phyloP scores from a whole-genome alignment of 2,113 vertebrate species.

The Phainopepla nitens region DNA sequence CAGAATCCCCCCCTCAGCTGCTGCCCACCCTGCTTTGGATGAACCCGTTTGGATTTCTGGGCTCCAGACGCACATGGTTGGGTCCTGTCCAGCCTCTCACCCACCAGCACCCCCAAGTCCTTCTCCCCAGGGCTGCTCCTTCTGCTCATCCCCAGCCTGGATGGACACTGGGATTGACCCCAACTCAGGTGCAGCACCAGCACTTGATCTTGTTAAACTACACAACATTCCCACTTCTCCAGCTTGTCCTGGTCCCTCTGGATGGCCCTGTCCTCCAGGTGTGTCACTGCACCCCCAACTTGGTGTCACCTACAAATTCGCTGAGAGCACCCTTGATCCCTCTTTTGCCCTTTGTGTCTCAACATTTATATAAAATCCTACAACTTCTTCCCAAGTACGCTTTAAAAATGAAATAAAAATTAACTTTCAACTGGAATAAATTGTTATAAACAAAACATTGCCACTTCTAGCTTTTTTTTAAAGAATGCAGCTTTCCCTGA shows the following conservation, averaged over 20 bases:
- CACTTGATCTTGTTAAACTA: not conserved
- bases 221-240: not conserved
- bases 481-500: not conserved
- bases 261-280: not conserved
- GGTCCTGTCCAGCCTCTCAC: not conserved
- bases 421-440: not conserved
- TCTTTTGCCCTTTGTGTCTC: not conserved
- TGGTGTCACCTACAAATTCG: not conserved
- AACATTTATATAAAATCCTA: not conserved
- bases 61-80: rapidly evolving
- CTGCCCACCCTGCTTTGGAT: not conserved
- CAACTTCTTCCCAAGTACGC: not conserved
- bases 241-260: not conserved
- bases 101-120: not conserved
- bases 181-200: not conserved
- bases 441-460: not conserved
- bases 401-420: not conserved
- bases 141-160: not conserved
- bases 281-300: not conserved
- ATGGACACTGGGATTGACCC: rapidly evolving
- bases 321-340: not conserved
- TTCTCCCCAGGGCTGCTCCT: not conserved
- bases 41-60: not conserved
- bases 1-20: not conserved
- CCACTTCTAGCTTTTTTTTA: not conserved